Base-by-base conservation (phyloP, 2,113 vertebrate genomes). In the Tragelaphus scriptus region DNA sequence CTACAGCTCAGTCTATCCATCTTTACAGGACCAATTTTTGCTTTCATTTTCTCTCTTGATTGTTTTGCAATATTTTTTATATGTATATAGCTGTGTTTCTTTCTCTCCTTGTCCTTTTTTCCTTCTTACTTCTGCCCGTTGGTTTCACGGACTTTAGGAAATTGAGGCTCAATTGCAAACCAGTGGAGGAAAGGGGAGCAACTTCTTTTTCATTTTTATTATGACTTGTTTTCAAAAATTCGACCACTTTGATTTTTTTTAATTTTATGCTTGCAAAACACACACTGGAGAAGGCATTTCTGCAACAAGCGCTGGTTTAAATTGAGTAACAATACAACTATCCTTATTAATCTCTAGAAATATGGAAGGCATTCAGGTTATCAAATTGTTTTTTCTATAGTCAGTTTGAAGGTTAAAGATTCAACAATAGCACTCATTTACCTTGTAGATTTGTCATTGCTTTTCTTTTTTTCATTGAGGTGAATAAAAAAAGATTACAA, bases 11-110 rank as follows among this genome's bases (percentile, higher is more conserved):
- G 98, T 99, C 97, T 99, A 98, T 99, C 98, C 98, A 98, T 98
- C 98, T 98, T 99, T 99, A 98, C 97, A 98, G 99, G 99, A 98
- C 98, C 98, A 99, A 98, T 98, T 99, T 99, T 99, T 98, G 98
- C 99, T 99, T 99, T 99, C 96, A 98, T 99, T 99, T 99, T 98
- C 97, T 98, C 94, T 71, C 96, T 98, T 99, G 97, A 97, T 98
- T 98, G 93, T 97, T 99, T 99, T 98, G 99, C 98, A 99, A 98
- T 97, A 94, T 98, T 94, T 92, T 93, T 40, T 82, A 85, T 94
- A 61, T 36, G 2, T 47, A n/a, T 44, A 44, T 44, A 44, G 77
- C 30, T 32, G 6, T 30, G 56, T 94, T 79, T 61, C 21, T 36
- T 30, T 61, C 61, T 94, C 55, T 56, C 5, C 30, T 49, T 77